Evolutionary conservation across 2,888 invertebrate species (phyloP), one percentile per base, ranked within the genome.

Genomic region (Poecilus cupreus): DNA sequence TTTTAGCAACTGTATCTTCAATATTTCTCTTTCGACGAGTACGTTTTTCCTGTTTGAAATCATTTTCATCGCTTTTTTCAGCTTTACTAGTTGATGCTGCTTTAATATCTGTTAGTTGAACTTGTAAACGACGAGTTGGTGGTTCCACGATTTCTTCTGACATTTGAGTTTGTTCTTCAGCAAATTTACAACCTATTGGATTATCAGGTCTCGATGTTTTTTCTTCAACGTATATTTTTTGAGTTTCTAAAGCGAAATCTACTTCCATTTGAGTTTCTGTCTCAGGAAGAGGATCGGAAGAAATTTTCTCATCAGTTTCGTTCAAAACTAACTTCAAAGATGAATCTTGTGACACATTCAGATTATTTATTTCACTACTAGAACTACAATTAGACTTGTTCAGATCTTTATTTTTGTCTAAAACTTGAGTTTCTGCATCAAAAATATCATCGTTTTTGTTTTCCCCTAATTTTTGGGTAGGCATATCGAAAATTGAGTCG

Each of bases 181-280:
- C 49, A 46, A 81, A 81, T 51, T 60, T 75, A 75, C 75, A 13
- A 18, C 46, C 81, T 22, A 81, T 4, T 11, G 81, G 81, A 75
- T 81, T 81, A 64, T 81, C 51, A 37, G 81, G 81, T 46, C 81
- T 18, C 16, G 75, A 75, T 8, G 74, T 82, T 82, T 83, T 80
- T 26, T 64, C 32, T 37, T 79, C 80, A 75, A 78, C 77, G 57
- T 72, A 64, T 82, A 82, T 57, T 49, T 82, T 72, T 75, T 74
- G 72, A 11, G 51, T 72, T 72, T 81, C 72, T 18, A 81, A n/a
- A 26, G 22, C 72, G 20, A 74, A 72, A 39, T 64, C 70, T 26
- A 81, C 82, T 83, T 86, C 85, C 13, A 83, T 70, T 32, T 86
- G 86, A 22, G 85, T 85, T 22, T 85, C 85, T 4, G 86, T 82